These are phyloP conservation scores for Drosophila oshimai DNA, from an alignment of 1,140 invertebrate genomes.

Conservation along the genomic window DNA sequence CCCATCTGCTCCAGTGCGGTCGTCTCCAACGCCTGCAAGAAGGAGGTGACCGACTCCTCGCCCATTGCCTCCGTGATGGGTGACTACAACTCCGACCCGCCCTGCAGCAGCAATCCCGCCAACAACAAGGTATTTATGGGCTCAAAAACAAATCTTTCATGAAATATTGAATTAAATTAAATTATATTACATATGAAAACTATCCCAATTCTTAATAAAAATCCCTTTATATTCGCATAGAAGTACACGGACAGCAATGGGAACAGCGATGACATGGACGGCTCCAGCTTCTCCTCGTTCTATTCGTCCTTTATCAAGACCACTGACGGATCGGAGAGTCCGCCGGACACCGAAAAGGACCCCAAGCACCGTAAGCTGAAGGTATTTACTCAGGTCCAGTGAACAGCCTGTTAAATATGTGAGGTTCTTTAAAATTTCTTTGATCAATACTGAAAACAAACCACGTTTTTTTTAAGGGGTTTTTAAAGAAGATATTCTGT, in stretches of 20 bases:
- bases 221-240: constrained; percentile 4
- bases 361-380: constrained; percentile 65
- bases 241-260: constrained; percentile 79
- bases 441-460: too few species aligned
- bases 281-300: constrained; percentile 84
- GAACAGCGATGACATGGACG: constrained; percentile 82
- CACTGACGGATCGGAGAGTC: constrained; percentile 81
- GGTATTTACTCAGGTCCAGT: constrained; percentile 23
- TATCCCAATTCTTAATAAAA: neutral
- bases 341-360: constrained; percentile 74
- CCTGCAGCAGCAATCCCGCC: constrained; percentile 27
- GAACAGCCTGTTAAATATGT: neutral
- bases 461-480: too few species aligned
- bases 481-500: too few species aligned
- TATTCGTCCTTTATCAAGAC: constrained; percentile 85
- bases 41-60: constrained; percentile 83
- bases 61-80: constrained; percentile 77
- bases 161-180: too few species aligned
- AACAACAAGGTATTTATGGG: constrained; percentile 32
- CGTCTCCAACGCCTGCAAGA: constrained; percentile 85
- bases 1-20: constrained; percentile 84
- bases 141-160: too few species aligned
- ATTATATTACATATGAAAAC: too few species aligned
- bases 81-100: constrained; percentile 55
- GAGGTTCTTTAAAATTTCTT: neutral